Evolutionary conservation across 2,888 invertebrate species (phyloP), one percentile per base, ranked within the genome.

Genomic region (Phanerotoma sp.): DNA sequence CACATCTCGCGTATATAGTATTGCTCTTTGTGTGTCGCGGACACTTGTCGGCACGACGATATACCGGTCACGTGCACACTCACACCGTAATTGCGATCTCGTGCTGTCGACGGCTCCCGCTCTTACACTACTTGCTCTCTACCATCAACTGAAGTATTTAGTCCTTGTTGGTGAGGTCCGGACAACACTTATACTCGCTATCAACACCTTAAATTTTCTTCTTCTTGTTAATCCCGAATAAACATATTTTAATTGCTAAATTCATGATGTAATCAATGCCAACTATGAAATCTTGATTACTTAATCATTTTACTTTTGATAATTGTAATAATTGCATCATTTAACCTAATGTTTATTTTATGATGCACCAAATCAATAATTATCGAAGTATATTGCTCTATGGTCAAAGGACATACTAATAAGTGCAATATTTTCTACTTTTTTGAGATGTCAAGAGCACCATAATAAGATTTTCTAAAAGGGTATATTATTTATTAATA

Each of bases 31-130:
- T 25, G 38, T 38, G 10, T 38, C 20, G 30, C 37, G 44, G 42
- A 48, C 49, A 52, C 44, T 47, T 41, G 53, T 38, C 46, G 54
- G 51, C 48, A 30, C 47, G 47, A 35, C 50, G 48, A 57, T 56
- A 57, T 59, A 61, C 57, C 54, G 48, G 60, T 63, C 61, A 61
- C 61, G 61, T 61, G 61, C 62, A 59, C 57, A 55, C 60, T 58
- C 56, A 28, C 54, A 15, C 49, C 54, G 59, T 62, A 61, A 61
- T 62, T 62, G 58, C 62, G 56, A 61, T 62, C 62, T 62, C 61
- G 61, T 62, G 62, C 61, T 57, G 35, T 22, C 20, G 28, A 32
- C 47, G 47, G 47, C 47, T 47, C 7, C 47, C 18, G 33, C 45
- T 45, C 28, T 45, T 45, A 45, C 45, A 45, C 45, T 28, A 6